Percentiles rank a stretch among this genome's conserved stretches.
These are phyloP conservation scores for Taurulus bubalis DNA, from an alignment of 2,113 vertebrate genomes.

Conservation along the genomic window DNA sequence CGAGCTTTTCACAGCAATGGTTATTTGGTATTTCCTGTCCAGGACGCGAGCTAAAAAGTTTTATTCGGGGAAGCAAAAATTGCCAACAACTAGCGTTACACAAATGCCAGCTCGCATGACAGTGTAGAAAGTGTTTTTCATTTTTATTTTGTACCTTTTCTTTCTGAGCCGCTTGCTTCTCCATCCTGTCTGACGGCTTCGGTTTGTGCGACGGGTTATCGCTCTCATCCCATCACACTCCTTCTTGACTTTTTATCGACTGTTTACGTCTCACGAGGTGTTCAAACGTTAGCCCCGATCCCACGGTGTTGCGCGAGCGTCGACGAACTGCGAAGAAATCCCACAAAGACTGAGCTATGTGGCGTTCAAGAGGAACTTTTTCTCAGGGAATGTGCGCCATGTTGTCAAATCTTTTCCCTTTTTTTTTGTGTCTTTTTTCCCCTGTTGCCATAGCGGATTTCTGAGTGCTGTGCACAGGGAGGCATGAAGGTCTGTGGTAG, in stretches of 20 bases:
- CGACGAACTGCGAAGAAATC: conserved; percentile 16
- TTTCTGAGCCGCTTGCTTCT: conserved; percentile 80
- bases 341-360: conserved; percentile 25
- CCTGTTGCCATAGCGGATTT: conserved; percentile 72
- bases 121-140: not conserved
- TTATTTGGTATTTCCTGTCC: conserved; percentile 65
- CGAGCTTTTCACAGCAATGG: conserved; percentile 65
- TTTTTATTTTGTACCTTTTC: conserved; percentile 81
- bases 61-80: not conserved
- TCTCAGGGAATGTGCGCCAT: conserved; percentile 86
- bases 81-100: not conserved
- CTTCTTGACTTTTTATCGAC: conserved; percentile 25
- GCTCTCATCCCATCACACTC: conserved; percentile 82
- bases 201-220: conserved; percentile 58
- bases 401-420: conserved; percentile 84
- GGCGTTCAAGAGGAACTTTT: conserved; percentile 72
- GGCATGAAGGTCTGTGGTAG: conserved; percentile 34
- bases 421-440: conserved; percentile 32
- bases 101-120: conserved; percentile 6
- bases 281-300: not conserved
- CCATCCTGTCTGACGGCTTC: conserved; percentile 80
- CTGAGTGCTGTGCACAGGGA: conserved; percentile 43
- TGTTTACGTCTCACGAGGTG: conserved; percentile 13
- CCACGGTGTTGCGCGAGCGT: conserved; percentile 7
- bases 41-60: conserved; percentile 23